Conservation (phyloP, 2,797 vertebrate genomes). For the Gambelia wislizenii region DNA sequence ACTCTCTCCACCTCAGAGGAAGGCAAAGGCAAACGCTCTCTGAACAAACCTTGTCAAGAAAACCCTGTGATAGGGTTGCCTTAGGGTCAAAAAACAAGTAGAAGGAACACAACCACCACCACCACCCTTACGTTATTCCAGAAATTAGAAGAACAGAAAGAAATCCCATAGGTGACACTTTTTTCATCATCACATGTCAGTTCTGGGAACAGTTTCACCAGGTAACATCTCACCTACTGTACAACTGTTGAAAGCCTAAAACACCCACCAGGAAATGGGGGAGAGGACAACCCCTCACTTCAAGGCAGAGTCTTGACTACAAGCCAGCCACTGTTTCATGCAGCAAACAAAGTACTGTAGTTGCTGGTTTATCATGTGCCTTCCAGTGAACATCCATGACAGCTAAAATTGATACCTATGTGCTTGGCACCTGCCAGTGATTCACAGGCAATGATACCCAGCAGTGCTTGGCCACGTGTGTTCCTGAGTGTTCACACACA, state of each 20-base stretch:
- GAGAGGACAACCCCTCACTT: not conserved
- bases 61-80: too few species aligned
- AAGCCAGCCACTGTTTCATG: not conserved
- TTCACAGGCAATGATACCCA: too few species aligned
- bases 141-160: not conserved
- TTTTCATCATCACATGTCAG: not conserved
- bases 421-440: not conserved
- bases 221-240: not conserved
- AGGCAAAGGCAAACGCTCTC: too few species aligned
- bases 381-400: not conserved
- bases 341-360: too few species aligned
- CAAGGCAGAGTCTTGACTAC: not conserved
- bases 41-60: too few species aligned
- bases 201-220: not conserved
- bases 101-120: too few species aligned
- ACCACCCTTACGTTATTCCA: not conserved
- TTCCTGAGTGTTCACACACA: not conserved
- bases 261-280: not conserved
- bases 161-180: not conserved
- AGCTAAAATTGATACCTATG: not conserved
- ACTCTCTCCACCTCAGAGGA: too few species aligned
- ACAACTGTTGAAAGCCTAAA: not conserved
- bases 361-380: too few species aligned
- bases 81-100: too few species aligned
- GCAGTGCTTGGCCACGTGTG: not conserved